Evolutionary conservation across 2,888 invertebrate species (phyloP), one percentile per base, ranked within the genome.

Genomic region (Apodemia mormo): DNA sequence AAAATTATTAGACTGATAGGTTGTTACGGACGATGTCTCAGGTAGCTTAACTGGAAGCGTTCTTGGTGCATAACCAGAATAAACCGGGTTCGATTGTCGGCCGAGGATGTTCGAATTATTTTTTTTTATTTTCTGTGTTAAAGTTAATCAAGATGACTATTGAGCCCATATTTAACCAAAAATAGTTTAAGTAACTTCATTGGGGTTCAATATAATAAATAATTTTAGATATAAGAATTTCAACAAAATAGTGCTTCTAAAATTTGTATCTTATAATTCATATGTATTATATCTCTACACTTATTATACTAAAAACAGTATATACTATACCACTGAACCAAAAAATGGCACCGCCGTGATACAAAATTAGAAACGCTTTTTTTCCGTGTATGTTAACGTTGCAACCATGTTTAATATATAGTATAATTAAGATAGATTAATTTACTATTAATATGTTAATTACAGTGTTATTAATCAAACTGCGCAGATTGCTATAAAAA

Each of bases 81-180:
- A 67, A 45, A 40, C 52, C 14, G 67, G 49, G 49, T 67, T 67
- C 67, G 52, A 67, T 67, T 67, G 49, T 52, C 67, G 33, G 49
- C 52, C 45, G 49, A 29, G 52, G 67, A 14, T 67, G 67, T 67
- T 52, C 52, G 52, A 37, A 66, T 66, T 66, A n/a, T n/a, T 40
- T 66, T 43, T 66, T 66, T 66, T 68, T 7, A 45, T 45, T 7
- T 45, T 45, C 45, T 45, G 45, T 45, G 45, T 45, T 45, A 45
- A 45, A 45, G 45, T 45, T 45, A 45, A 56, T 56, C 56, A 56
- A 56, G 56, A 56, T 56, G 56, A 56, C 56, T 56, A 14, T 56
- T 6, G 14, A 14, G 14, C 56, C 22, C 14, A 56, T 56, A 22
- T 56, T 56, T 14, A 56, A 56, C 56, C 45, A 45, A 45, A 45